Evolutionary conservation across 2,888 invertebrate genomes (phyloP).

Genomic region (Thera britannica): DNA sequence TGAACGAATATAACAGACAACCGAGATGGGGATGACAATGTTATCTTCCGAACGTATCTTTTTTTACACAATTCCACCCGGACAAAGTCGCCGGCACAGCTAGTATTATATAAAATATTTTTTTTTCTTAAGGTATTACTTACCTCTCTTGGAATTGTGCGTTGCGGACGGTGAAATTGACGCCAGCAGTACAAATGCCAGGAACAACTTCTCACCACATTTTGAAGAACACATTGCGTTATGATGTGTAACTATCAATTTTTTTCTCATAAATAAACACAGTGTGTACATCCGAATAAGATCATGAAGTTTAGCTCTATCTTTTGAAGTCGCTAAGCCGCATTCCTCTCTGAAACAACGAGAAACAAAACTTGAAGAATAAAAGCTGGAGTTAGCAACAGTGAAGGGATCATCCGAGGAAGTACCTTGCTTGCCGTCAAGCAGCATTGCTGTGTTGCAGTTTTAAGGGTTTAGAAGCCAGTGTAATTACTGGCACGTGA

Average conservation of each 20-base stretch:
- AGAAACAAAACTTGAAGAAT: conserved; percentile 22
- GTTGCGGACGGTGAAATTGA: conserved; percentile 72
- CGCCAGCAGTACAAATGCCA: conserved; percentile 65
- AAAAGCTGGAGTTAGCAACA: not conserved
- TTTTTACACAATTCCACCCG: not conserved
- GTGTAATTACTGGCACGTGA: no score
- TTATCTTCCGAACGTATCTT: conserved; percentile 21
- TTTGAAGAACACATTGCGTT: conserved; percentile 71
- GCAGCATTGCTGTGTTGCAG: no score
- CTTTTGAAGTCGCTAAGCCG: conserved; percentile 44
- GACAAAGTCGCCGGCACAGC: no score
- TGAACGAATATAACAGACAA: conserved; percentile 41
- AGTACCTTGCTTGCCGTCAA: no score
- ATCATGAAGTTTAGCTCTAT: conserved; percentile 47
- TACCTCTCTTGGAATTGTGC: conserved; percentile 40
- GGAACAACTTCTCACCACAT: conserved; percentile 63
- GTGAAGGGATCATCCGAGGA: no score
- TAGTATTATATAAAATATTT: no score
- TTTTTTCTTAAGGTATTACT: not conserved
- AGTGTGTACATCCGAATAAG: conserved; percentile 52
- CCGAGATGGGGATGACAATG: conserved; percentile 35
- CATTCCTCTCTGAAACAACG: conserved; percentile 73
- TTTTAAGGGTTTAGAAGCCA: no score
- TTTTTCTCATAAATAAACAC: conserved; percentile 50
- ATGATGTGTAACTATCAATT: conserved; percentile 43